A percentile compares a stretch with the other conserved stretches of the same genome.
phyloP scores from a whole-genome alignment of 2,113 vertebrate species.

The Melanotaenia duboulayi region DNA sequence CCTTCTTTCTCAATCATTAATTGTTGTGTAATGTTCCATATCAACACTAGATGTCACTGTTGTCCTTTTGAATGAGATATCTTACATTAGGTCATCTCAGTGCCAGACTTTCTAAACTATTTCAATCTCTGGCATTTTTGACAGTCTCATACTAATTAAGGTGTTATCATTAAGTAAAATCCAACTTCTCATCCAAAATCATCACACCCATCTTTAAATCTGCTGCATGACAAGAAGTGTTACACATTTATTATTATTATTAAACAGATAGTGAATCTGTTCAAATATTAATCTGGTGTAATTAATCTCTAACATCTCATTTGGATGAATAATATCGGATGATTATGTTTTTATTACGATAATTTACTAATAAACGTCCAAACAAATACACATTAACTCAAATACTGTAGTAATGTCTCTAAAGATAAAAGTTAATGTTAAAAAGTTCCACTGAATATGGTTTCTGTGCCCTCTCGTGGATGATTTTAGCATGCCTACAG shows the following conservation, averaged over 20 bases:
- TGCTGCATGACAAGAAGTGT: neutral
- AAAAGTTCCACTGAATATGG: neutral
- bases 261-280: neutral
- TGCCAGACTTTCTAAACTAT: neutral
- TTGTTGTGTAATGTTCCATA: neutral
- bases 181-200: neutral
- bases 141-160: neutral
- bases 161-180: neutral
- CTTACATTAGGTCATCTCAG: neutral
- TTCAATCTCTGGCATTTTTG: neutral
- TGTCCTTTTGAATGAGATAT: constrained; percentile 4
- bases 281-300: neutral
- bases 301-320: neutral
- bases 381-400: neutral
- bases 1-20: too few relatives aligned
- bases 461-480: neutral
- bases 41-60: constrained; percentile 55
- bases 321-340: neutral
- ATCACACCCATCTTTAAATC: too few relatives aligned
- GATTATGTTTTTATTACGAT: neutral
- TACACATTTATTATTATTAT: neutral
- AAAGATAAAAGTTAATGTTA: neutral
- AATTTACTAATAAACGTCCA: neutral
- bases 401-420: neutral
- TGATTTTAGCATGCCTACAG: too few relatives aligned